These are phyloP conservation scores for Pelodiscus sinensis DNA, from an alignment of 2,113 vertebrate genomes.

Conservation along the genomic window DNA sequence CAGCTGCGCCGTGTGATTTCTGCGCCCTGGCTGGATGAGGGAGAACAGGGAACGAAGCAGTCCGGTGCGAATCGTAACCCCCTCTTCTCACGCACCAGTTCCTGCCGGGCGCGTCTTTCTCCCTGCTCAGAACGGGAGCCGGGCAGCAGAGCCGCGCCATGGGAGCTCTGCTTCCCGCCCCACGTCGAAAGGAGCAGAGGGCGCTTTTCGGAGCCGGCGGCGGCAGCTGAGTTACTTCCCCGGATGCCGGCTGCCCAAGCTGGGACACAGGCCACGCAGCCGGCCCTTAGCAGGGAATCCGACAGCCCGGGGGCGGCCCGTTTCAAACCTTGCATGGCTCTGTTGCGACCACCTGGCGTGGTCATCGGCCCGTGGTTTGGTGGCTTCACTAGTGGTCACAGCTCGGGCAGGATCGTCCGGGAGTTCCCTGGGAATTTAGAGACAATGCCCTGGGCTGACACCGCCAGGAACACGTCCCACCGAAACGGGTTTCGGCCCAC, in stretches of 20 bases:
- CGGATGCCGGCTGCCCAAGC: rapidly evolving
- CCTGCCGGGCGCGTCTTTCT: not conserved
- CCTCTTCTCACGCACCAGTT: not conserved
- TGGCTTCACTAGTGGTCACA: not conserved
- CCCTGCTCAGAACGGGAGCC: not conserved
- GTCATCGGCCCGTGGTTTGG: not conserved
- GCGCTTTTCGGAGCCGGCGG: not conserved
- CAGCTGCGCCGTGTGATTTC: not conserved
- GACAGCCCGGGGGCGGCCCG: not conserved
- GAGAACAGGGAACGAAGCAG: not conserved
- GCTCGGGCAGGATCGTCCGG: no score
- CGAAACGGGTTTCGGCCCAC: not conserved
- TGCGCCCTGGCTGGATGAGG: not conserved
- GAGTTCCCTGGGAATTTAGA: no score
- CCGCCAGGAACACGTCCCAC: no score
- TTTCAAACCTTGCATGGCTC: not conserved
- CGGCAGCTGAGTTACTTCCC: not conserved
- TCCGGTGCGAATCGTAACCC: not conserved
- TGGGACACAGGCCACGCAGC: rapidly evolving
- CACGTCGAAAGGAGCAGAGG: not conserved
- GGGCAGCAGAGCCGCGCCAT: not conserved
- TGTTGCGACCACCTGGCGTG: not conserved
- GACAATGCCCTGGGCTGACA: no score
- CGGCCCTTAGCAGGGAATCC: rapidly evolving
- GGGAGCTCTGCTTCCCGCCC: not conserved